phyloP scores from a whole-genome alignment of 2,113 vertebrate species.

The Antechinus flavipes region DNA sequence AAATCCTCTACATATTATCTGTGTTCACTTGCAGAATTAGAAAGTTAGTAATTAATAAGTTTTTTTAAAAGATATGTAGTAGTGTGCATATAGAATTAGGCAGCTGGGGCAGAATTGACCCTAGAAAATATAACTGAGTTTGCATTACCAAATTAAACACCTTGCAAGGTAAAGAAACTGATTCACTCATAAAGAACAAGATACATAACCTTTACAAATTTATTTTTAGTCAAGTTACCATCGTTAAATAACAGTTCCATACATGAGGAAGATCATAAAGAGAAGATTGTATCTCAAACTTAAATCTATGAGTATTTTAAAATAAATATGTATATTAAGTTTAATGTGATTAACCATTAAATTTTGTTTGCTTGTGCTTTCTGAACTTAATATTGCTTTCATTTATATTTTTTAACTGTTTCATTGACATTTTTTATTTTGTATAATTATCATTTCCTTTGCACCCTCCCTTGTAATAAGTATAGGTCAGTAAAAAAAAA shows the following conservation, averaged over 20 bases:
- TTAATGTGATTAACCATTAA: too few relatives aligned
- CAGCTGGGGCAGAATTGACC: neutral
- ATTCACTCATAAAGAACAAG: neutral
- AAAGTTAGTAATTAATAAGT: neutral
- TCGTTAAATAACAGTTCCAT: neutral
- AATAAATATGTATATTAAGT: too few relatives aligned
- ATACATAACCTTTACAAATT: neutral
- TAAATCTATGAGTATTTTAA: too few relatives aligned
- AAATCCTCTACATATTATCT: neutral
- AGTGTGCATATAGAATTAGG: neutral
- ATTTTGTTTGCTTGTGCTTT: too few relatives aligned
- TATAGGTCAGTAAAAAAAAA: too few relatives aligned
- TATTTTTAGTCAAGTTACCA: neutral
- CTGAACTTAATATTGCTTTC: too few relatives aligned
- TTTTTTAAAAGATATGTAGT: neutral
- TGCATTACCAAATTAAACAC: neutral
- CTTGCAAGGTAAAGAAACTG: neutral
- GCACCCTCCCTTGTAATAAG: too few relatives aligned
- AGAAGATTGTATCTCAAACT: neutral
- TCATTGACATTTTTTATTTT: too few relatives aligned
- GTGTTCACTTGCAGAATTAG: neutral
- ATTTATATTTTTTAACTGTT: too few relatives aligned
- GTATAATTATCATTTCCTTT: too few relatives aligned
- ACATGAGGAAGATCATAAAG: neutral
- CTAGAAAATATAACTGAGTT: neutral